Evolutionary conservation across 2,888 invertebrate species (phyloP).

Genomic region (Xanthostigma xanthostigma): DNA sequence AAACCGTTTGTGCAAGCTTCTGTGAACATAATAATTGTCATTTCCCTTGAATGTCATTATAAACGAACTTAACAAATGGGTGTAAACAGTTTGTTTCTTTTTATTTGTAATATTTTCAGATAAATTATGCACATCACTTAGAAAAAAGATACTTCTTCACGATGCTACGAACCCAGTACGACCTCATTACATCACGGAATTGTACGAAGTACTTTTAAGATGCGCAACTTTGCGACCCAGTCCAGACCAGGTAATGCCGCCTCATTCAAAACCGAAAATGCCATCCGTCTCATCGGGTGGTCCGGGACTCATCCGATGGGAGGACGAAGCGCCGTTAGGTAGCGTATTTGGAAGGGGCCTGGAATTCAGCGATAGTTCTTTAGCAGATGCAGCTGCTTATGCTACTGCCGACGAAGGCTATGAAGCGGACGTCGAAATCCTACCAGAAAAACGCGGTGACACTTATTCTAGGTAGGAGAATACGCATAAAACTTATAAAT

Average conservation of each 20-base stretch:
- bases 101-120: background rate
- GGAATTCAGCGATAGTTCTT: constrained; percentile 9
- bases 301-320: constrained; percentile 17
- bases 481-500: too few relatives aligned
- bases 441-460: constrained; percentile 9
- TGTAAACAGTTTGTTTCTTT: too few relatives aligned
- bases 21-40: too few relatives aligned
- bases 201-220: constrained; percentile 40
- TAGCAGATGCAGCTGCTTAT: constrained; percentile 28
- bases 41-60: too few relatives aligned
- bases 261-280: constrained; percentile 30
- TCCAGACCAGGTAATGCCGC: constrained; percentile 35
- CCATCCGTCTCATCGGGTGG: background rate
- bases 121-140: background rate
- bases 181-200: constrained; percentile 16
- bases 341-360: background rate
- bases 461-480: too few relatives aligned
- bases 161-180: background rate
- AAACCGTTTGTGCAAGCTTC: too few relatives aligned
- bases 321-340: constrained; percentile 14
- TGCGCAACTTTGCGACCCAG: constrained; percentile 36
- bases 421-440: constrained; percentile 44
- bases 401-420: constrained; percentile 40
- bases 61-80: too few relatives aligned
- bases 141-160: background rate